Base-by-base conservation (phyloP, 2,888 invertebrate genomes). In the Dendrolimus houi region DNA sequence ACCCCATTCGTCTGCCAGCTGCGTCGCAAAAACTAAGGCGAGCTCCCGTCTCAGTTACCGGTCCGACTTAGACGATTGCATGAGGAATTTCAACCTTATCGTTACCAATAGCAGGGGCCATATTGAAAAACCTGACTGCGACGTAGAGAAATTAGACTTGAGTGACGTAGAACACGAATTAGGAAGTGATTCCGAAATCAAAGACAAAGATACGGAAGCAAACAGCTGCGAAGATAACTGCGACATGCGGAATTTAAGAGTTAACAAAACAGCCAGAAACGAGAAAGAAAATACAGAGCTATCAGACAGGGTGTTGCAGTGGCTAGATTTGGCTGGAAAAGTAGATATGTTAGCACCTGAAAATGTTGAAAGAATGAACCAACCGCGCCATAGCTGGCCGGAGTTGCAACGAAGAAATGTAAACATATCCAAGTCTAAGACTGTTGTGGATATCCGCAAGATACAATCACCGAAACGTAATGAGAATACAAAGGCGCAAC, bases 291-390 rank as follows among this genome's bases (percentile, higher is more conserved):
- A 78, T 62, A 87, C 80, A 0, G 89, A 88, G n/a, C 67, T 91
- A 17, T 91, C 95, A 0, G 95, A 96, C 60, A 90, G 95, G 57
- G 96, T 96, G 0, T 81, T 96, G 6, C 94, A 95, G 68, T 96
- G 96, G 96, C 73, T 96, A 64, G 95, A 96, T 74, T 82, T 96
- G 58, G 95, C 95, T 0, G 94, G 94, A 0, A 92, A 93, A 70
- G 87, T 91, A 2, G 87, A 88, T 65, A 68, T 91, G 41, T 62
- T 91, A 14, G 78, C 81, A n/a, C 78, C 85, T 2, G 79, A 81
- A 12, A 83, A 79, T 41, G 73, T 63, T 0, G 84, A 85, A 58
- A 65, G 89, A 53, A 83, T 88, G 75, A 62, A 81, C 2, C 87
- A 87, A 57, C 90, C 85, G 7, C 72, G 87, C 12, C 87, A 87